These are phyloP conservation scores for Saguinus imperator DNA, from an alignment of 2,113 vertebrate species.

Conservation along the genomic window DNA sequence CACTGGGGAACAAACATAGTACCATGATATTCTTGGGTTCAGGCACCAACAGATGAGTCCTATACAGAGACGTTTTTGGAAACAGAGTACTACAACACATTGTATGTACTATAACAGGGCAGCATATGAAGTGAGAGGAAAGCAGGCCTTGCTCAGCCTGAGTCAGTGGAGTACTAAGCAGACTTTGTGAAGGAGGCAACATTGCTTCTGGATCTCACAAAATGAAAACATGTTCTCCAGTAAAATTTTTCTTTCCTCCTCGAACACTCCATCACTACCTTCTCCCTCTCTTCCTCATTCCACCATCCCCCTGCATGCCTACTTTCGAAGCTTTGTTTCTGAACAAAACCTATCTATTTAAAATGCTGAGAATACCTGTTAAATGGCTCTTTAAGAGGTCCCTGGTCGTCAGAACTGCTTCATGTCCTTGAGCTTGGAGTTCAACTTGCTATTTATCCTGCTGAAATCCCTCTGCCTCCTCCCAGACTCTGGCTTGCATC, in stretches of 20 bases:
- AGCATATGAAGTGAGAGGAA: not conserved
- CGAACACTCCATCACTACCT: not conserved
- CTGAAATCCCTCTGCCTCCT: not conserved
- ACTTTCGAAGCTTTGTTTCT: not conserved
- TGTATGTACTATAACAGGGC: accelerated
- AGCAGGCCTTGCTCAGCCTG: not conserved
- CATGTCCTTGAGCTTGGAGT: not conserved
- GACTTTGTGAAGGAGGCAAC: not conserved
- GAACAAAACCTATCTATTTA: not conserved
- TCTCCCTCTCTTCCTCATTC: not conserved
- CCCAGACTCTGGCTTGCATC: not conserved
- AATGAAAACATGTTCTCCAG: not conserved
- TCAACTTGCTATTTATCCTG: not conserved
- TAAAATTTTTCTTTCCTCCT: not conserved
- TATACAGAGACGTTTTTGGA: not conserved
- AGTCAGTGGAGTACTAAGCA: not conserved
- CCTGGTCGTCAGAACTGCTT: not conserved
- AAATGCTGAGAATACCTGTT: not conserved
- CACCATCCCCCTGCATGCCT: not conserved
- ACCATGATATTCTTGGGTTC: not conserved
- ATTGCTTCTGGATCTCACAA: not conserved
- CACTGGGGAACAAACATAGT: not conserved
- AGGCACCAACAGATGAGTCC: not conserved
- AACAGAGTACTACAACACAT: not conserved
- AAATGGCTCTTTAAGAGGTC: not conserved